Conservation (phyloP, 1,140 invertebrate genomes). For the Drosophila navojoa region DNA sequence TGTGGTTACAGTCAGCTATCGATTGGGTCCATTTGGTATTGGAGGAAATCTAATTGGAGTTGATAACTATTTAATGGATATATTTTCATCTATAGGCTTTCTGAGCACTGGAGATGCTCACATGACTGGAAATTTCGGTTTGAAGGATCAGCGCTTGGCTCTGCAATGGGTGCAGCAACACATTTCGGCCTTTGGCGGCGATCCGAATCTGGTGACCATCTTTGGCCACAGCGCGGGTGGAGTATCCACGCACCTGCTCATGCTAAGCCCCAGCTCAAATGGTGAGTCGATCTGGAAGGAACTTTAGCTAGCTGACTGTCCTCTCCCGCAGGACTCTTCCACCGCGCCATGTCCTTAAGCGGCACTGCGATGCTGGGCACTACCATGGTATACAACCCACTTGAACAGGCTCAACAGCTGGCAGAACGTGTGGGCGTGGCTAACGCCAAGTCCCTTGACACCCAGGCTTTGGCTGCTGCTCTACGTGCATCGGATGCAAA, state of each 20-base stretch:
- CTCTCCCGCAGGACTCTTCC: slow-evolving; percentile 80
- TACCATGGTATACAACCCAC: slow-evolving; percentile 84
- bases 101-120: slow-evolving; percentile 76
- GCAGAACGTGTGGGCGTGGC: slow-evolving; percentile 49
- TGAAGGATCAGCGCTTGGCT: slow-evolving; percentile 78
- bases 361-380: slow-evolving; percentile 85
- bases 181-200: slow-evolving; percentile 87
- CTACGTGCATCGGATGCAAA: slow-evolving; percentile 68
- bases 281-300: slow-evolving; percentile 64
- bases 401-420: slow-evolving; percentile 75
- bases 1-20: slow-evolving; percentile 85
- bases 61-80: too few relatives aligned
- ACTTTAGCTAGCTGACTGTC: slow-evolving; percentile 42
- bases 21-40: slow-evolving; percentile 85
- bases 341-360: slow-evolving; percentile 85
- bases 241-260: slow-evolving; percentile 84
- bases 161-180: slow-evolving; percentile 69
- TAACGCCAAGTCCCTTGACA: slow-evolving; percentile 16
- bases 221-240: slow-evolving; percentile 89
- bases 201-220: slow-evolving; percentile 89
- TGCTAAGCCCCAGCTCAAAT: slow-evolving; percentile 52
- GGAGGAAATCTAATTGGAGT: too few relatives aligned
- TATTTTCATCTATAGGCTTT: slow-evolving; percentile 51
- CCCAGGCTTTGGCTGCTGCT: slow-evolving; percentile 65
- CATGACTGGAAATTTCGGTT: slow-evolving; percentile 84